Evolutionary conservation across 92 coral and sea anemone genomes (phyloP), one percentile per base, ranked within the genome.

Genomic region (Zoanthus gigantus): DNA sequence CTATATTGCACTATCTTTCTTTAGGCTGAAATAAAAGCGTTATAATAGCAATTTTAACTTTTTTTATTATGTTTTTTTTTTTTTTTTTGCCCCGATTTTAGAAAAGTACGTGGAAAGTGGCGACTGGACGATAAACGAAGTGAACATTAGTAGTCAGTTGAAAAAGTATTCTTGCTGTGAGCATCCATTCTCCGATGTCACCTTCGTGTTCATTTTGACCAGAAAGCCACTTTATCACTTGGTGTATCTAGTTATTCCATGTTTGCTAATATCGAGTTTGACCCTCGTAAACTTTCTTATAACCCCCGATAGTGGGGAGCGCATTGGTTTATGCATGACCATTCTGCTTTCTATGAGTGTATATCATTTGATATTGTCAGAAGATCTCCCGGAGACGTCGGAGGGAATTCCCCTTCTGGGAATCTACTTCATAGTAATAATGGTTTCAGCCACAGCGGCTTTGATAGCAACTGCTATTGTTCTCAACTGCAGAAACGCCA

Each of bases 201-300:
- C 78, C 9, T 83, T 42, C 53, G 45, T 57, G 42, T 83, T 83
- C 60, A 57, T 71, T 18, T 8, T 83, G 68, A 54, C 54, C 37
- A 68, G 88, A 30, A 68, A 11, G 37, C 88, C 88, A 6, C 66
- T 83, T 54, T 83, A 83, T 42, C 88, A 83, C 88, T 54, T 83
- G 61, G 76, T 83, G 17, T 83, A 83, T 46, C 78, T 83, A 7
- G 88, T 83, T 23, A 52, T 83, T 16, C 88, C 88, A 16, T 83
- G 88, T 52, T 42, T 83, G 6, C 23, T 83, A 45, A 83, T 83
- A 46, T 74, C 88, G 17, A 65, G 32, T 1, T 67, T 83, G 37
- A 52, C 53, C 3, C 67, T 83, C 10, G 78, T 71, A 17, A 68
- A 75, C 54, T 83, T 83, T 30, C 32, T 67, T 28, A 67, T 67